Percentiles rank a stretch among this genome's conserved stretches.
Evolutionary conservation across 2,797 vertebrate species (phyloP).

Genomic region (Phalanger gymnotis): DNA sequence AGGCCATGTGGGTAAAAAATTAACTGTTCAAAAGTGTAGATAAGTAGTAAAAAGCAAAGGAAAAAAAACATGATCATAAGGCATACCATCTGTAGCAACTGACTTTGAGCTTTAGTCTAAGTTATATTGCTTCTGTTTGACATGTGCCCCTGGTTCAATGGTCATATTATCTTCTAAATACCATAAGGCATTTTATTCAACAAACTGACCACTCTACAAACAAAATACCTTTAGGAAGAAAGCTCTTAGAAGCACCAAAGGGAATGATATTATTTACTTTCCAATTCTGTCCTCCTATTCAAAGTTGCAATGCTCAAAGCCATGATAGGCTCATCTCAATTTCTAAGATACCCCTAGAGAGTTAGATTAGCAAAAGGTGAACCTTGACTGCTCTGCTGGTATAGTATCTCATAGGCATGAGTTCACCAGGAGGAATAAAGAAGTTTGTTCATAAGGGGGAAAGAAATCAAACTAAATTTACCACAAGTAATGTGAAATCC

Average conservation of each 20-base stretch:
- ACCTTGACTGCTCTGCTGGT: not conserved
- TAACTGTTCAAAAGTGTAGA: not conserved
- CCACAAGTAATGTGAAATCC: not conserved
- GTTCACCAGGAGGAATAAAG: not conserved
- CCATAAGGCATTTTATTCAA: not conserved
- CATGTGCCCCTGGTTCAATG: not conserved
- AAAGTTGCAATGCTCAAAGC: not conserved
- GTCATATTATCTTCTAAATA: not conserved
- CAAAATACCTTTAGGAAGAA: constrained; percentile 12
- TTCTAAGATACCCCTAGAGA: not conserved
- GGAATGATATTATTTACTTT: not conserved
- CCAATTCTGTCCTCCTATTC: not conserved
- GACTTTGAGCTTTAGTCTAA: not conserved
- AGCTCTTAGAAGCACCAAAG: not conserved
- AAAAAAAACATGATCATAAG: not conserved
- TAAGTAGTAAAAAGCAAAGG: not conserved
- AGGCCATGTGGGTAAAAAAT: not conserved
- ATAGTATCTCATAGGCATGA: not conserved
- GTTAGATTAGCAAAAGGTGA: not conserved
- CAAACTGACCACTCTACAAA: not conserved
- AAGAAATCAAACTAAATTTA: constrained; percentile 11
- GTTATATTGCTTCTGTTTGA: not conserved
- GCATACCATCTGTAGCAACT: not conserved
- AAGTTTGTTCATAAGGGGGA: not conserved
- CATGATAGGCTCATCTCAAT: not conserved